These are phyloP conservation scores for Hippopotamus amphibius DNA, from an alignment of 2,113 vertebrate genomes.

Conservation along the genomic window DNA sequence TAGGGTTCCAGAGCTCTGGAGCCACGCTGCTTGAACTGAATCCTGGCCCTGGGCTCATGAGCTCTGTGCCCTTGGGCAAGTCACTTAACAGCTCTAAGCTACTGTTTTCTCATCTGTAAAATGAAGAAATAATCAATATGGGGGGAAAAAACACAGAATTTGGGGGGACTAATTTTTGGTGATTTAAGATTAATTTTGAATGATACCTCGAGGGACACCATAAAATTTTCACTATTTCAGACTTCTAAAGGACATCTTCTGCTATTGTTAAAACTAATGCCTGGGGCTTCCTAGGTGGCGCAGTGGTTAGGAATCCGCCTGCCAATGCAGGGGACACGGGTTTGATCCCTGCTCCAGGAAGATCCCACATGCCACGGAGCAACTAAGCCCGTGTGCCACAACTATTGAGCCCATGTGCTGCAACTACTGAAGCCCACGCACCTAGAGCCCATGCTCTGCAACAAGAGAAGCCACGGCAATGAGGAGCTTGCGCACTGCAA, in stretches of 20 bases:
- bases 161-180: not conserved
- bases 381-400: too few species aligned
- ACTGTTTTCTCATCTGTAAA: not conserved
- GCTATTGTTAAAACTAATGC: not conserved
- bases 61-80: not conserved
- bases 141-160: not conserved
- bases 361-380: too few species aligned
- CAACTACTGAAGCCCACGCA: too few species aligned
- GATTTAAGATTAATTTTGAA: slow-evolving; percentile 14
- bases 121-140: not conserved
- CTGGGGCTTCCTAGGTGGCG: too few species aligned
- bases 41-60: not conserved
- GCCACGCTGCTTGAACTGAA: not conserved
- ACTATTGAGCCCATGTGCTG: too few species aligned
- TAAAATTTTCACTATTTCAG: not conserved
- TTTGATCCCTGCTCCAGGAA: too few species aligned
- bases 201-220: not conserved
- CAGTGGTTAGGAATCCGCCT: too few species aligned
- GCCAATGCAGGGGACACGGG: too few species aligned
- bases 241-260: not conserved
- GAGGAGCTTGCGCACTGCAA: too few species aligned
- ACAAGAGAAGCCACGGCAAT: too few species aligned
- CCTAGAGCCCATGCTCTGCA: too few species aligned
- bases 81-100: not conserved
- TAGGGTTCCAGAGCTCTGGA: not conserved